Conservation (phyloP, 2,888 invertebrate genomes). For the Plemyria rubiginata region DNA sequence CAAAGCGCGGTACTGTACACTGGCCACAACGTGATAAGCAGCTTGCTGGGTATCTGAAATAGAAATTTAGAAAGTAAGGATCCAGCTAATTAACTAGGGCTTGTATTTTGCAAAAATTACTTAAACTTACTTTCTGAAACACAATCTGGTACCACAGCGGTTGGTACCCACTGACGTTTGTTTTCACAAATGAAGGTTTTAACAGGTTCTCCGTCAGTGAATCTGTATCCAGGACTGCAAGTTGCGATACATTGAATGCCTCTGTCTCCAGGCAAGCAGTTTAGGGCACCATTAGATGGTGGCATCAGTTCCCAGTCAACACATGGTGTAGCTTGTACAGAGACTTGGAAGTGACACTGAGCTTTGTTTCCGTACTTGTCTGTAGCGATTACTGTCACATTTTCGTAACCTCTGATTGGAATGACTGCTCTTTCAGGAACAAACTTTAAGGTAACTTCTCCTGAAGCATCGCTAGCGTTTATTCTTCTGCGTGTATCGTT, state of each 20-base stretch:
- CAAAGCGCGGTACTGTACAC: conserved; percentile 94
- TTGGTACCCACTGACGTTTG: conserved; percentile 93
- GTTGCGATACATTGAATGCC: conserved; percentile 95
- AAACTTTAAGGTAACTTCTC: conserved; percentile 93
- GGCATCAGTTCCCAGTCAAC: conserved; percentile 97
- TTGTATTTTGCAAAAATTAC: neutral
- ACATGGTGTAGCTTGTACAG: conserved; percentile 96
- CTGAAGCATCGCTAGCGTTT: conserved; percentile 94
- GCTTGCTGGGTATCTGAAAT: conserved; percentile 94
- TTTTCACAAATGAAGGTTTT: conserved; percentile 94
- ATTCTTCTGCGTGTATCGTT: conserved; percentile 94
- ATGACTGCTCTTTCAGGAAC: conserved; percentile 94
- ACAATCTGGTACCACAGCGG: conserved; percentile 96
- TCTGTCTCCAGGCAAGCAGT: conserved; percentile 92
- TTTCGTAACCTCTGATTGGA: conserved; percentile 94
- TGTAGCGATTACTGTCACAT: conserved; percentile 95
- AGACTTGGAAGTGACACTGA: conserved; percentile 96
- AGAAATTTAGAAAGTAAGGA: conserved; percentile 10
- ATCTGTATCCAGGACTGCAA: conserved; percentile 94
- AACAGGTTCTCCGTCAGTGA: conserved; percentile 94
- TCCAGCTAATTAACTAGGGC: neutral
- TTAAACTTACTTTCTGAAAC: conserved; percentile 92
- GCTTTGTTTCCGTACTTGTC: conserved; percentile 95
- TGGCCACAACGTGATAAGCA: conserved; percentile 95
- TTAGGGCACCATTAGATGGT: conserved; percentile 94